These are phyloP conservation scores for Cantharis flavilabris DNA, from an alignment of 2,888 invertebrate genomes.

Conservation along the genomic window DNA sequence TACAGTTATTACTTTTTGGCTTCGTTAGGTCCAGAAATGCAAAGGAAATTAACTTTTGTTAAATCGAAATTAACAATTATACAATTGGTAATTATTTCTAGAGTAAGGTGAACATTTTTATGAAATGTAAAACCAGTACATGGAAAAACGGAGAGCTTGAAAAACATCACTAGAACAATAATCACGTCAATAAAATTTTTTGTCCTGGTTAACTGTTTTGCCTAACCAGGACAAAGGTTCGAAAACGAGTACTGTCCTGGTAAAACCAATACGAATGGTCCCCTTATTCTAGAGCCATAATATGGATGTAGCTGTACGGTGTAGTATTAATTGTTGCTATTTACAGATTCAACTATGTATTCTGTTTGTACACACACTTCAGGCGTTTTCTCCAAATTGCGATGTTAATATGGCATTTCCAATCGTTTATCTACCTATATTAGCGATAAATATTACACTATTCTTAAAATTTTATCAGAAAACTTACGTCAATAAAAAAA, in stretches of 20 bases:
- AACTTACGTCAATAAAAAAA: not conserved
- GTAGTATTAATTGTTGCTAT: too few species aligned
- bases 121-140: too few species aligned
- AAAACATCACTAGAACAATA: too few species aligned
- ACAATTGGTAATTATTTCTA: constrained; percentile 52
- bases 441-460: not conserved
- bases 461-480: not conserved
- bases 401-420: not conserved
- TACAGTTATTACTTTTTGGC: constrained; percentile 74
- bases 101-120: too few species aligned
- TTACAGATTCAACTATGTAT: not conserved
- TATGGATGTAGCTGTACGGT: too few species aligned
- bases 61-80: constrained; percentile 63
- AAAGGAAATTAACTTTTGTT: constrained; percentile 61
- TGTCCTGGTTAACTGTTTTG: too few species aligned
- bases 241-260: too few species aligned
- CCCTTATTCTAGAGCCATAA: too few species aligned
- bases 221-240: too few species aligned
- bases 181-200: too few species aligned
- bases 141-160: too few species aligned
- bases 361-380: not conserved
- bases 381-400: not conserved
- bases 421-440: not conserved
- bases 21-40: constrained; percentile 63
- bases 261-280: too few species aligned